Conservation (phyloP, 2,888 invertebrate species). For the Metacarcinus magister region DNA sequence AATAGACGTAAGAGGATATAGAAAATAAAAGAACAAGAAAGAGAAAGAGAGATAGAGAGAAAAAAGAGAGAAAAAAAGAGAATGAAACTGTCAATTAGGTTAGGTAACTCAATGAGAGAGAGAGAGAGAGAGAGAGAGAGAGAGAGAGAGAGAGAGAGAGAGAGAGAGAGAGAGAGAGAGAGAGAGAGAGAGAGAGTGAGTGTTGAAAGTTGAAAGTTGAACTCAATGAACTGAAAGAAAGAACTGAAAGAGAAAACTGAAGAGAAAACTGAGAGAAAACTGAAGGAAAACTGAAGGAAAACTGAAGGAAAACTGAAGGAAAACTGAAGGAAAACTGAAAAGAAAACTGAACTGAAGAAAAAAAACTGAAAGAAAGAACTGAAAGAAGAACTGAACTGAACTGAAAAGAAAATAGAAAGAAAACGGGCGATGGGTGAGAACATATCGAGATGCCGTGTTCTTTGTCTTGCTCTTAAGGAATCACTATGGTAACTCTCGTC, state of each 20-base stretch:
- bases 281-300: no score
- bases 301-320: not conserved
- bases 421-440: not conserved
- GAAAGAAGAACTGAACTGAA: not conserved
- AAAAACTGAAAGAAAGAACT: not conserved
- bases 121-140: conserved; percentile 53
- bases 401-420: not conserved
- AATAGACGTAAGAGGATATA: no score
- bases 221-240: no score
- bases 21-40: no score
- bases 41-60: not conserved
- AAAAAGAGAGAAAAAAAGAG: no score
- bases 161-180: conserved; percentile 53
- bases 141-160: conserved; percentile 53
- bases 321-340: not conserved
- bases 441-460: not conserved
- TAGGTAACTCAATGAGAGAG: no score
- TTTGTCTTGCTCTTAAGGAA: not conserved
- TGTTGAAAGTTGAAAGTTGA: no score
- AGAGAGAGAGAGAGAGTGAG: conserved; percentile 8
- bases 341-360: not conserved
- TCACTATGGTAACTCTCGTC: conserved; percentile 16
- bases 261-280: no score
- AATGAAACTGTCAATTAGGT: no score
- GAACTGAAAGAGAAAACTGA: no score